phyloP scores from a whole-genome alignment of 2,797 vertebrate species.

The Champsocephalus esox region DNA sequence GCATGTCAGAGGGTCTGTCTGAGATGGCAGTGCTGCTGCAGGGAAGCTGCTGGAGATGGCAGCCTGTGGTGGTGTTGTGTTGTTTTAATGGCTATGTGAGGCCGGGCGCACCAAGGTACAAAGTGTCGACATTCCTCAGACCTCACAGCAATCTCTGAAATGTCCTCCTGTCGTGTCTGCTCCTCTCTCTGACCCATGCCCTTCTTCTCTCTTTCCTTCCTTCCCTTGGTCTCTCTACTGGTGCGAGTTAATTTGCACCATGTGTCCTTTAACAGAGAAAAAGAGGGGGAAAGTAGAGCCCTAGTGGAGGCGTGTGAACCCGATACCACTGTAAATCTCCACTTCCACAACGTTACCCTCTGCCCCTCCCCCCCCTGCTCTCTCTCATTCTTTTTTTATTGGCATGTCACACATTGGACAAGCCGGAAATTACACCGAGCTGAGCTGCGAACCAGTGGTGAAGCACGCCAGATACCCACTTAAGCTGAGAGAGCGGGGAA shows the following conservation, averaged over 20 bases:
- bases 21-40: slow-evolving; percentile 49
- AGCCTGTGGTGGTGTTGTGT: slow-evolving; percentile 64
- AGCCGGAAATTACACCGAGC: slow-evolving; percentile 79
- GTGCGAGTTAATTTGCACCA: slow-evolving; percentile 85
- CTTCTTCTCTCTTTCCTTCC: slow-evolving; percentile 60
- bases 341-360: slow-evolving; percentile 70
- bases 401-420: slow-evolving; percentile 83
- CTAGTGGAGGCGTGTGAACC: slow-evolving; percentile 81
- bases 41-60: slow-evolving; percentile 56
- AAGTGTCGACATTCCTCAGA: slow-evolving; percentile 75
- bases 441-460: slow-evolving; percentile 67
- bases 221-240: slow-evolving; percentile 57
- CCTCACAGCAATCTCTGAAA: slow-evolving; percentile 72
- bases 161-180: slow-evolving; percentile 65
- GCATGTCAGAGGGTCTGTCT: slow-evolving; percentile 56
- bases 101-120: slow-evolving; percentile 51
- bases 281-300: slow-evolving; percentile 24
- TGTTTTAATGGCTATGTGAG: slow-evolving; percentile 66
- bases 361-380: slow-evolving; percentile 19
- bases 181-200: slow-evolving; percentile 62
- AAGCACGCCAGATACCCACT: slow-evolving; percentile 74
- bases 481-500: slow-evolving; percentile 53
- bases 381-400: slow-evolving; percentile 82
- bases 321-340: slow-evolving; percentile 84
- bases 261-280: slow-evolving; percentile 81